Conservation (phyloP, 2,113 vertebrate species). For the Etheostoma spectabile region DNA sequence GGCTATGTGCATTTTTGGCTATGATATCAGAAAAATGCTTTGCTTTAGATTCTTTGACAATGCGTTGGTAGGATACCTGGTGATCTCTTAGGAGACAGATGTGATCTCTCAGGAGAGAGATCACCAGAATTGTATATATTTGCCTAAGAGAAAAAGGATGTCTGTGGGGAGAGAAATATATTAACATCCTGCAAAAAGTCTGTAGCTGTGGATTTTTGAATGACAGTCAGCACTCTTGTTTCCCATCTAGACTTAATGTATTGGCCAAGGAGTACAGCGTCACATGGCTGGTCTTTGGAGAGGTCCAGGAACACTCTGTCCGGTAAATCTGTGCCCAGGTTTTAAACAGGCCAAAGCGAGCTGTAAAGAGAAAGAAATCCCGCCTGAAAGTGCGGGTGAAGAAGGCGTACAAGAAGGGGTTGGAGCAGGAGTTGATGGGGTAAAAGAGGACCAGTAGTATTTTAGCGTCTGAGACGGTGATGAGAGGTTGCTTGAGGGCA, state of each 20-base stretch:
- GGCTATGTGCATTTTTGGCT: too few relatives aligned
- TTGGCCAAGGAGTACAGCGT: constrained; percentile 85
- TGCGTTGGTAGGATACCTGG: too few relatives aligned
- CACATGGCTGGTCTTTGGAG: constrained; percentile 83
- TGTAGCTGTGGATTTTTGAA: background rate
- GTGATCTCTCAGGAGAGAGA: too few relatives aligned
- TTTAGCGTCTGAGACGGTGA: constrained; percentile 94
- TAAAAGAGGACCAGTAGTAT: constrained; percentile 96
- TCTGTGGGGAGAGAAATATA: background rate
- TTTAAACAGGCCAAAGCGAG: constrained; percentile 93
- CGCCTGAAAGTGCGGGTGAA: constrained; percentile 95
- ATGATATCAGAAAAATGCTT: too few relatives aligned
- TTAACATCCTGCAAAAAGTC: background rate
- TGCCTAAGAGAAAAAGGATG: background rate
- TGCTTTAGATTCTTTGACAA: too few relatives aligned
- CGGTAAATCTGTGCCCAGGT: constrained; percentile 91
- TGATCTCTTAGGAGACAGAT: too few relatives aligned
- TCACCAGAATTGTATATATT: background rate
- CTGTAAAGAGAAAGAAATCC: constrained; percentile 93
- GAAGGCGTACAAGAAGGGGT: constrained; percentile 97
- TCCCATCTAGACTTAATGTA: constrained; percentile 57
- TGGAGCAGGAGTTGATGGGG: constrained; percentile 97
- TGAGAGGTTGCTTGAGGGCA: constrained; percentile 93
- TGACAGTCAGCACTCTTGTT: constrained; percentile 51
- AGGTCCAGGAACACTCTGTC: constrained; percentile 89